Evolutionary conservation across 1,140 invertebrate species (phyloP).

Genomic region (Anthonomus grandis): DNA sequence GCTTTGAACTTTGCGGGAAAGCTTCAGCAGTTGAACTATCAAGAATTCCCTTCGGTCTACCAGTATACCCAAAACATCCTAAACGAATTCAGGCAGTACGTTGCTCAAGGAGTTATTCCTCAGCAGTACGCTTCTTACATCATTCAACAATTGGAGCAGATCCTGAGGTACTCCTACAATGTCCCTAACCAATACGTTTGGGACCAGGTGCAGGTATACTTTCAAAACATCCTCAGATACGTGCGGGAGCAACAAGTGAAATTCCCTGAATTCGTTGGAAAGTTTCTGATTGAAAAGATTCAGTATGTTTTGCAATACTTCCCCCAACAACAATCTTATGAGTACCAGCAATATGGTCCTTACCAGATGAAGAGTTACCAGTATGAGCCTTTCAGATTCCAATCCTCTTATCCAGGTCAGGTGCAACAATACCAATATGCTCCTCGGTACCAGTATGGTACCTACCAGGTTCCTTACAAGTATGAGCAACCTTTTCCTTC

Average conservation of each 20-base stretch:
- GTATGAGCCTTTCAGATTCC: not conserved
- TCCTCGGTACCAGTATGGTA: not conserved
- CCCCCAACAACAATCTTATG: not conserved
- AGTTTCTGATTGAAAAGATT: slow-evolving; percentile 3
- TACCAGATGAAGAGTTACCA: not conserved
- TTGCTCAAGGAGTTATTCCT: slow-evolving; percentile 3
- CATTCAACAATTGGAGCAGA: slow-evolving; percentile 7
- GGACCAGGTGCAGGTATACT: slow-evolving; percentile 1
- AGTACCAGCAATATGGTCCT: not conserved
- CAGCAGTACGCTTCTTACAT: slow-evolving; percentile 11
- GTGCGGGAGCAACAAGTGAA: not conserved
- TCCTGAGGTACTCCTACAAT: not conserved
- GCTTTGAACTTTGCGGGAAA: not conserved
- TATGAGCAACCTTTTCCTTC: not conserved
- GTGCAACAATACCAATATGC: not conserved
- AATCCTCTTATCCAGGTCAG: not conserved
- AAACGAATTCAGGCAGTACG: slow-evolving; percentile 6
- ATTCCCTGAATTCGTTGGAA: not conserved
- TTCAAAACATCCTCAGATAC: slow-evolving; percentile 4
- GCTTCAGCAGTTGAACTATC: not conserved
- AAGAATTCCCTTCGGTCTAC: no score
- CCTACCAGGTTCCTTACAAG: not conserved
- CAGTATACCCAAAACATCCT: slow-evolving; percentile 7
- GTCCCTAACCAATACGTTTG: not conserved
- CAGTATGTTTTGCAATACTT: slow-evolving; percentile 2